Percentiles rank a stretch among this genome's conserved stretches.
These are phyloP conservation scores for Egretta garzetta DNA, from an alignment of 2,113 vertebrate genomes.

Conservation along the genomic window DNA sequence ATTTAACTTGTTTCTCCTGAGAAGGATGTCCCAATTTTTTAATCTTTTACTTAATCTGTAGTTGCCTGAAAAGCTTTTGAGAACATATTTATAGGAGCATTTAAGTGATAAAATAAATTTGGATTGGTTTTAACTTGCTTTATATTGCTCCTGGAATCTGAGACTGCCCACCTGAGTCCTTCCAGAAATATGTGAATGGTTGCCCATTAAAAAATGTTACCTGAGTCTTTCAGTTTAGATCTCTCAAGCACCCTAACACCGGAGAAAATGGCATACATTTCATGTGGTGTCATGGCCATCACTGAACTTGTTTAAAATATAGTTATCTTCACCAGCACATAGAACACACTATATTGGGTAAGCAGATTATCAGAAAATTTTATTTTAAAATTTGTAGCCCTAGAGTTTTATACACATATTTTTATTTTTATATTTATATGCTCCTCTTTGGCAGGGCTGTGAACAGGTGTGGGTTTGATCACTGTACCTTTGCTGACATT, in stretches of 20 bases:
- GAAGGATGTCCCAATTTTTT: not conserved
- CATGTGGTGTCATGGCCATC: not conserved
- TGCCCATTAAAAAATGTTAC: not conserved
- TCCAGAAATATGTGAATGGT: not conserved
- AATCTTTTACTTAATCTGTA: not conserved
- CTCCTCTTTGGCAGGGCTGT: not conserved
- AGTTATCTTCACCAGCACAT: constrained; percentile 45
- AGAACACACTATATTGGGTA: not conserved
- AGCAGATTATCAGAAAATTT: constrained; percentile 30
- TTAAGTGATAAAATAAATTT: constrained; percentile 1
- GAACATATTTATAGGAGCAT: not conserved
- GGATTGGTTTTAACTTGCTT: not conserved
- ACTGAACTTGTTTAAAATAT: constrained; percentile 27
- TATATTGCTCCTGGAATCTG: not conserved
- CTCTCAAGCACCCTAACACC: not conserved
- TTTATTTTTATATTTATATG: constrained; percentile 55
- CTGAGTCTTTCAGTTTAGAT: not conserved
- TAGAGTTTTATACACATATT: not conserved
- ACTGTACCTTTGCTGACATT: not conserved
- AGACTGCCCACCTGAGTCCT: not conserved
- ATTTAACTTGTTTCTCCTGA: not conserved
- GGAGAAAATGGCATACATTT: constrained; percentile 4
- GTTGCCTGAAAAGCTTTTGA: not conserved
- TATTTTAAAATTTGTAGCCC: constrained; percentile 19
- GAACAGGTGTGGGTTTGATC: constrained; percentile 29